phyloP scores from a whole-genome alignment of 1,140 invertebrate genomes.

The Heliothis virescens region DNA sequence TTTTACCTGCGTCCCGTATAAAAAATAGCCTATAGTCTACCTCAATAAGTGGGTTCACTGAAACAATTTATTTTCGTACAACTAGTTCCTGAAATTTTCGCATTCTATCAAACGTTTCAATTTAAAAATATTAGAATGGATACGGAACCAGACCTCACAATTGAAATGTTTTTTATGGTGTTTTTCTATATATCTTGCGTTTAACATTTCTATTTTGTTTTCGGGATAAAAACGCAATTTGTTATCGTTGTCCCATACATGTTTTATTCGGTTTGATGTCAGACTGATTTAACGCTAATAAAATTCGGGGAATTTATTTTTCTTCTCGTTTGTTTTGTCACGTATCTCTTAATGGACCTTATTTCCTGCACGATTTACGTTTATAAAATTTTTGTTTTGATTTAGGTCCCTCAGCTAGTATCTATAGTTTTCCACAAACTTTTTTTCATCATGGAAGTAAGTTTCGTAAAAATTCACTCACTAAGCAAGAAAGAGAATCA shows the following conservation, averaged over 20 bases:
- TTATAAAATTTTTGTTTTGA: background rate
- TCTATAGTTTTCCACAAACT: no score
- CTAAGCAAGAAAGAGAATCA: no score
- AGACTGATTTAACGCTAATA: conserved; percentile 17
- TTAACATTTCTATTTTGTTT: conserved; percentile 9
- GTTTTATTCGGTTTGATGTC: conserved; percentile 8
- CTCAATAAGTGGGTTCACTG: no score
- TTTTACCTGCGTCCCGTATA: no score
- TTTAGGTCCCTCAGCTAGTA: no score
- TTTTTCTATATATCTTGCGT: background rate
- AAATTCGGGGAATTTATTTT: background rate
- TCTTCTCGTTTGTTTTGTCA: background rate
- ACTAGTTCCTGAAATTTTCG: no score
- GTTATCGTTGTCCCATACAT: background rate
- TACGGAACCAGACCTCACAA: background rate
- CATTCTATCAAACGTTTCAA: no score
- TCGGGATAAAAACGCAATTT: background rate
- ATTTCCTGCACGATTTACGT: background rate
- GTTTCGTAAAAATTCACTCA: no score
- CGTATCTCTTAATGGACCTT: background rate
- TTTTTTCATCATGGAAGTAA: no score
- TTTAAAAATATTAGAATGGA: no score
- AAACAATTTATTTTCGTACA: no score
- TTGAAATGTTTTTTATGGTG: conserved; percentile 13
- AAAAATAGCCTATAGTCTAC: no score